Evolutionary conservation across 2,888 invertebrate genomes (phyloP).

Genomic region (Eristalis intricaria): DNA sequence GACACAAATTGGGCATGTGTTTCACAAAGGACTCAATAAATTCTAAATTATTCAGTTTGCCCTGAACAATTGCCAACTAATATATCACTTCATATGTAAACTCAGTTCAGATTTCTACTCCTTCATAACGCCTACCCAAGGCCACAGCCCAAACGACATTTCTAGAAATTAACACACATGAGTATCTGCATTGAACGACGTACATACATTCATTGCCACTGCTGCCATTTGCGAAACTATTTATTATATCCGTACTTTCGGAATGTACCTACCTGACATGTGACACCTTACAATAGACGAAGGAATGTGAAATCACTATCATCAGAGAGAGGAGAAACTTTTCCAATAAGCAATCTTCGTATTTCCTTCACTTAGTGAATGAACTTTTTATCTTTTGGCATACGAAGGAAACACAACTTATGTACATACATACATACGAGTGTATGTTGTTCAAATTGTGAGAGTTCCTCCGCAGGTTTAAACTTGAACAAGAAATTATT

Average conservation of each 20-base stretch:
- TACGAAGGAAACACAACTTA: slow-evolving; percentile 28
- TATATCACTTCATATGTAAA: too few relatives aligned
- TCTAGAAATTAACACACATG: background rate
- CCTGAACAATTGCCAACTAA: too few relatives aligned
- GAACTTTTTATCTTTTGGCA: slow-evolving; percentile 43
- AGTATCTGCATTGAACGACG: too few relatives aligned
- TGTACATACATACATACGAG: background rate
- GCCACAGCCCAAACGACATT: background rate
- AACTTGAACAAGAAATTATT: background rate
- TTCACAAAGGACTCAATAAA: too few relatives aligned
- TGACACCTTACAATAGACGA: background rate
- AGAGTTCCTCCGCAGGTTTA: background rate
- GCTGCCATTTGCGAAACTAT: background rate
- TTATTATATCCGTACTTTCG: background rate
- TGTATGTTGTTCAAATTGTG: slow-evolving; percentile 39
- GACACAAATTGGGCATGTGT: too few relatives aligned
- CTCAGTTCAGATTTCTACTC: too few relatives aligned
- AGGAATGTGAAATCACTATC: background rate
- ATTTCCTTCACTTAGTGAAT: slow-evolving; percentile 44
- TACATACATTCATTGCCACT: background rate
- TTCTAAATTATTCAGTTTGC: too few relatives aligned
- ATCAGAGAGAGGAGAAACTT: slow-evolving; percentile 34
- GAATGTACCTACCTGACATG: background rate
- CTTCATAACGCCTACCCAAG: too few relatives aligned
- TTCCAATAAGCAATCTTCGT: slow-evolving; percentile 52